Base-by-base conservation (phyloP, 2,113 vertebrate genomes). In the Pholis gunnellus region DNA sequence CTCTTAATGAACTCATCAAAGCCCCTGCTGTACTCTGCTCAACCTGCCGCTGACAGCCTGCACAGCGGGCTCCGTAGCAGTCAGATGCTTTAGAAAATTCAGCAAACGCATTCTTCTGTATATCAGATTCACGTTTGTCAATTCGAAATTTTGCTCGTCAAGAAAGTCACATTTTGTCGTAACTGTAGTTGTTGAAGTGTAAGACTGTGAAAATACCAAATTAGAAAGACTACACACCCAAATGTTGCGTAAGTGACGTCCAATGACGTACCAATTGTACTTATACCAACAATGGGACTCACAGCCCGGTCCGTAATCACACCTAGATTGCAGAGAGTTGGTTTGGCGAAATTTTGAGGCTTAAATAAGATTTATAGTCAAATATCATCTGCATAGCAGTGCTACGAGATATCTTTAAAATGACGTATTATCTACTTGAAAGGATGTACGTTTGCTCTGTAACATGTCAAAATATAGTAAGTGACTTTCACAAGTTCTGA, bases 1-100 rank as follows among this genome's bases (percentile, higher is more conserved):
- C 88, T 86, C 81, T 87, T 93, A 93, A 93, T 93, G 92, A 93
- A 93, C 91, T 92, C 90, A 89, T 94, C 83, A 67, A 88, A 91
- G 88, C 73, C 81, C 87, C 83, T 50, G 85, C 90, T 83, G 86
- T 67, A 90, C 75, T 72, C 80, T 80, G 20, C 84, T 74, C 66
- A 72, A 38, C 74, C 54, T 79, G 85, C 88, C 76, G 87, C 77
- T 68, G 86, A 60, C 85, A 72, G 78, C 76, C 71, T 18, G 57
- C 70, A 50, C 86, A 69, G 78, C 64, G 18, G 72, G 81, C 69
- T 50, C 25, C 27, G 42, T 44, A 42, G 84, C 78, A 48, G 63
- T 14, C 48, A 18, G 22, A 74, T 14, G 29, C 79, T 44, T 25
- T 44, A 2, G 50, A 75, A 52, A 50, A 75, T 42, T 66, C 54